Evolutionary conservation across 92 coral and sea anemone genomes (phyloP).

Genomic region (Pocillopora grandis): DNA sequence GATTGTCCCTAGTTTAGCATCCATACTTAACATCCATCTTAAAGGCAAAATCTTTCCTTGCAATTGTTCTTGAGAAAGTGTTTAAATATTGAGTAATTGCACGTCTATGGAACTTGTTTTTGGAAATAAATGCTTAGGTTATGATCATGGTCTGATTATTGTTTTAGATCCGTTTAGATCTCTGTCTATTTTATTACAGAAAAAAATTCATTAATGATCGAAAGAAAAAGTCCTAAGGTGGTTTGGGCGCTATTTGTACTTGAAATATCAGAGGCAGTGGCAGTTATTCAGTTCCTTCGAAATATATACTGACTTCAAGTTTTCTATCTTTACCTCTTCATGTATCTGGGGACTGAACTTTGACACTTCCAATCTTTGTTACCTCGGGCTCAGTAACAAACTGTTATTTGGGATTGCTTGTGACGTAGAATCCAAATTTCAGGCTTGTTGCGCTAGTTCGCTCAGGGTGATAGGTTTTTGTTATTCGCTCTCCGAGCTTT

Average conservation of each 20-base stretch:
- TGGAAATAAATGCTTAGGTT: no score
- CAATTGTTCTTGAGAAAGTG: no score
- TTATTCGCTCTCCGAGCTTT: constrained; percentile 47
- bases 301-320: constrained; percentile 25
- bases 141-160: no score
- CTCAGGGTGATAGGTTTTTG: constrained; percentile 26
- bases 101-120: no score
- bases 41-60: no score
- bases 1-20: no score
- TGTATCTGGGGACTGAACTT: not conserved
- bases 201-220: no score
- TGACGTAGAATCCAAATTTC: constrained; percentile 51
- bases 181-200: no score
- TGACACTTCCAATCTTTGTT: constrained; percentile 15
- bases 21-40: no score
- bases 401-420: constrained; percentile 21
- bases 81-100: no score
- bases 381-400: constrained; percentile 40
- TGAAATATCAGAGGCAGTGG: constrained; percentile 12
- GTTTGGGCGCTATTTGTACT: constrained; percentile 4
- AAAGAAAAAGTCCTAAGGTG: not conserved
- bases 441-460: constrained; percentile 45
- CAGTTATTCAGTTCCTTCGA: constrained; percentile 34
- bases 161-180: no score
- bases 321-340: constrained; percentile 16